Base-by-base conservation (phyloP, 92 coral and sea anemone genomes). In the Heliopora coerulea region DNA sequence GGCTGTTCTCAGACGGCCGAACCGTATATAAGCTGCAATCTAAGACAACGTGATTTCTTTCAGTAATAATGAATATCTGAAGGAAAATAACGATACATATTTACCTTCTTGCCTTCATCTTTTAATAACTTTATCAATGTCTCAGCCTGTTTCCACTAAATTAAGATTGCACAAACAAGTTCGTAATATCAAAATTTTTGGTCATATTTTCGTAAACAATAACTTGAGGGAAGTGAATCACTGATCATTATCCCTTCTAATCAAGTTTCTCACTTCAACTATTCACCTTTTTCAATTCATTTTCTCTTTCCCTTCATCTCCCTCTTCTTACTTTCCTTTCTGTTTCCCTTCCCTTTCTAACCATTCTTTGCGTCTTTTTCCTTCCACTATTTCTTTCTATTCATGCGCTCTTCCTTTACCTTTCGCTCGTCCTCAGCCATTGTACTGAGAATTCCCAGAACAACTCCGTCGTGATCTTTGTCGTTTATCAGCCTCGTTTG, bases 1-100 rank as follows among this genome's bases (percentile, higher is more conserved):
- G 2, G 99, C 99, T 3, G 99, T 90, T 63, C 86, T 95, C 3
- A 95, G 86, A 56, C 91, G 91, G 11, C 97, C 96, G 79, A 92
- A 86, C 59, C 81, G 69, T 35, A 95, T 75, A 65, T 80, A 95
- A 21, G 96, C 96, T 49, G 85, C 88, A 33, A 95, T 87, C 99
- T 95, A 65, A 21, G 59, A 29, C 7, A 63, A 69, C 28, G 18
- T 15, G n/a, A 46, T 46, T 8, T 6, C 15, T 1, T 23, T 23
- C 61, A 56, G 33, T 17, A 50, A 23, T n/a, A 3, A 5, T 50
- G n/a, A 59, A 7, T 12, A 32, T 0, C 4, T 7, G 39, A 59
- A 21, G 49, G 32, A 5, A 17, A 37, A 33, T n/a, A 49, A 13
- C 54, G 68, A 17, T 0, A 27, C 7, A 11, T 13, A 21, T 15